Evolutionary conservation across 2,888 invertebrate species (phyloP), one percentile per base, ranked within the genome.

Genomic region (Cheilosia impressa): DNA sequence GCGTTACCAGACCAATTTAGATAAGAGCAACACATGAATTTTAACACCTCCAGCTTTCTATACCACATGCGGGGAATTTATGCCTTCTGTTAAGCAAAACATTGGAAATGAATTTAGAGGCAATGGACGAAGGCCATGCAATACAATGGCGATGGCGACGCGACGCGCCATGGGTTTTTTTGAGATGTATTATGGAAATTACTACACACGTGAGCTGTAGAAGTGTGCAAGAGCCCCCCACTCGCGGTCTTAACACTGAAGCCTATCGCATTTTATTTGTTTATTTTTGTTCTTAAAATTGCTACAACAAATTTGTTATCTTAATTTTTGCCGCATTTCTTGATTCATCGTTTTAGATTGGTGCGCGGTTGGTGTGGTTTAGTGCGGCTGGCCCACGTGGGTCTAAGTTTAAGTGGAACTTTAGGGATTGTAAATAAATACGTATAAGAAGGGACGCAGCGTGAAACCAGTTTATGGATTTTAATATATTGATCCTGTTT

Each of bases 1-100:
- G 85, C 87, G 78, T 87, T 84, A 82, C 87, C 81, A 79, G 62
- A 66, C 82, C 87, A 83, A 88, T 88, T 88, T 87, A 88, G 87
- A 88, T 88, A 88, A 88, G 87, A 71, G 82, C 60, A 78, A 72
- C 87, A 88, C 87, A 88, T 88, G 87, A 88, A 88, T 88, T 87
- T 85, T 72, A 85, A 88, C 87, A 88, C 87, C 87, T 88, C 87
- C 87, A 82, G 87, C 79, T 71, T 81, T 80, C 80, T 85, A 72
- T 85, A 72, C 81, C 81, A 72, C 77, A 57, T 34, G 55, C 38
- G 57, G 38, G 68, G 52, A 85, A 85, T 85, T 85, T 85, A 85
- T 85, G 85, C 85, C 85, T 84, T 85, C 85, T 81, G 85, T 85
- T 85, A 85, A 85, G 85, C 76, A 72, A 85, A 85, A 85, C 85